Evolutionary conservation across 2,113 vertebrate genomes (phyloP).

Genomic region (Bostrychus sinensis): DNA sequence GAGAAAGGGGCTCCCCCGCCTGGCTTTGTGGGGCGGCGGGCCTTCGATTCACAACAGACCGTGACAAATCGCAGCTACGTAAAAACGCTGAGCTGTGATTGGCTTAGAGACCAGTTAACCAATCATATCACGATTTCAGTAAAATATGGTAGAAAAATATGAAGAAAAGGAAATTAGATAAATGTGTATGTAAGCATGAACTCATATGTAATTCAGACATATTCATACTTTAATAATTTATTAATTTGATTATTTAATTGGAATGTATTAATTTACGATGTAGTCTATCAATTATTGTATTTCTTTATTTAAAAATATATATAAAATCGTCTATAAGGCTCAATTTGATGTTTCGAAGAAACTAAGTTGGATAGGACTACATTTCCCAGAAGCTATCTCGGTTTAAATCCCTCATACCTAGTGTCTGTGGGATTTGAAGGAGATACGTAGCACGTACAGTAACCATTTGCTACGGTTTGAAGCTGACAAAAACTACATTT

Average conservation of each 20-base stretch:
- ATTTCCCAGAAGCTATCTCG: slow-evolving; percentile 45
- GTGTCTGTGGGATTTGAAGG: slow-evolving; percentile 68
- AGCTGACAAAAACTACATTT: slow-evolving; percentile 64
- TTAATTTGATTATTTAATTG: neutral
- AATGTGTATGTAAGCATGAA: too few species aligned
- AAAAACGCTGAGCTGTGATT: slow-evolving; percentile 50
- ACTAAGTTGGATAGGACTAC: slow-evolving; percentile 37
- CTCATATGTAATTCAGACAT: too few species aligned
- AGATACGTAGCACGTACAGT: neutral
- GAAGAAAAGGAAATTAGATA: neutral
- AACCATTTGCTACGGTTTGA: accelerated
- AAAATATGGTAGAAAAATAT: slow-evolving; percentile 4
- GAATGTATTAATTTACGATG: too few species aligned
- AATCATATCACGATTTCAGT: slow-evolving; percentile 34
- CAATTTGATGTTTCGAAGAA: neutral
- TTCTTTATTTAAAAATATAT: neutral
- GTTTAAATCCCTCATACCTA: slow-evolving; percentile 37
- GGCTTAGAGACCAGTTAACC: slow-evolving; percentile 29
- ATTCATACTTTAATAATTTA: neutral
- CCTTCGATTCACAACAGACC: slow-evolving; percentile 74
- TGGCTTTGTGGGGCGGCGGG: slow-evolving; percentile 87
- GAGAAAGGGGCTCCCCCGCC: slow-evolving; percentile 82
- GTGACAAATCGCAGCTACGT: slow-evolving; percentile 46
- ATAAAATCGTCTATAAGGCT: too few species aligned
- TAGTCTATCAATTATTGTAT: neutral